A percentile compares a stretch with the other conserved stretches of the same genome.
These are phyloP conservation scores for Seriola aureovittata DNA, from an alignment of 2,113 vertebrate genomes.

Conservation along the genomic window DNA sequence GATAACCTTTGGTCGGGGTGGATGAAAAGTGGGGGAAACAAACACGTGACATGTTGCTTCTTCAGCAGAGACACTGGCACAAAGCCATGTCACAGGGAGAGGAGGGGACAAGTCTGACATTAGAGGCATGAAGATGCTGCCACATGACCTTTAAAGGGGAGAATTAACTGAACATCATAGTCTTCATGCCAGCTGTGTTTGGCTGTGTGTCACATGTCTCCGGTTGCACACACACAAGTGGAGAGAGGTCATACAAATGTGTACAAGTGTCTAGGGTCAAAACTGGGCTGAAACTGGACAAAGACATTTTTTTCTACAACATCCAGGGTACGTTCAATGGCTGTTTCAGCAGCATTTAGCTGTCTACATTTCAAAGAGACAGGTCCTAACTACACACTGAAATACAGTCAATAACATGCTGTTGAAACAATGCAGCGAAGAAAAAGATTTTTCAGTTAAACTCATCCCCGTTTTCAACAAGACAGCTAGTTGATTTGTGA, in stretches of 20 bases:
- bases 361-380: too few relatives aligned
- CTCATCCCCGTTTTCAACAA: neutral
- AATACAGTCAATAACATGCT: too few relatives aligned
- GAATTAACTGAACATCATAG: constrained; percentile 40
- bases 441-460: too few relatives aligned
- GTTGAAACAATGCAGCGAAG: neutral
- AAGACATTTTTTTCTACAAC: too few relatives aligned
- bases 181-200: constrained; percentile 38
- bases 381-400: too few relatives aligned
- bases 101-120: constrained; percentile 55
- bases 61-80: constrained; percentile 35
- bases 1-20: constrained; percentile 54
- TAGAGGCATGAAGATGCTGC: constrained; percentile 34
- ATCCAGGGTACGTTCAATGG: too few relatives aligned
- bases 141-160: constrained; percentile 64
- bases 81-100: constrained; percentile 29
- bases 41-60: constrained; percentile 46
- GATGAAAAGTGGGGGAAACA: constrained; percentile 27
- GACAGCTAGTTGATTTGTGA: neutral
- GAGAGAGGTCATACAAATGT: neutral
- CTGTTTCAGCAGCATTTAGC: neutral
- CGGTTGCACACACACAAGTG: neutral
- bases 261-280: neutral
- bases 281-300: neutral
- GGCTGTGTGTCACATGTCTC: constrained; percentile 21